These are phyloP conservation scores for Bos taurus DNA, from an alignment of 2,113 vertebrate species.

Conservation along the genomic window DNA sequence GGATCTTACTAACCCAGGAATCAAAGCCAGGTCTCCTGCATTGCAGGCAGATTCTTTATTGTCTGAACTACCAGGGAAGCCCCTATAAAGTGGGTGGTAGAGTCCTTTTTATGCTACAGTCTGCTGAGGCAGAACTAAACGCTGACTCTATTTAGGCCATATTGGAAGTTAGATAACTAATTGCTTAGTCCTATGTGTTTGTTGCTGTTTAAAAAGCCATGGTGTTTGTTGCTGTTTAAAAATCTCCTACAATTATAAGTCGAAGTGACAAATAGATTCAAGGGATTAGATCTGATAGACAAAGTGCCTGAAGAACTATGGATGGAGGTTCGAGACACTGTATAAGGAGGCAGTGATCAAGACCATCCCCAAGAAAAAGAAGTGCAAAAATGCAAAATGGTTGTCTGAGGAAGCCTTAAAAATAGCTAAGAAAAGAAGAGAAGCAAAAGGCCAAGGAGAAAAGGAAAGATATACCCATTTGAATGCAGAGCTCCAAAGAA, in stretches of 20 bases:
- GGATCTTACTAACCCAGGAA: background rate
- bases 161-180: background rate
- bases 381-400: background rate
- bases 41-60: background rate
- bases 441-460: background rate
- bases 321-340: background rate
- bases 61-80: background rate
- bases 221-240: background rate
- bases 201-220: background rate
- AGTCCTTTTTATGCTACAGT: background rate
- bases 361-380: background rate
- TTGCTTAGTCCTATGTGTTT: background rate
- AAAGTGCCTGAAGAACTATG: background rate
- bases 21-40: background rate
- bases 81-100: background rate
- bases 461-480: background rate
- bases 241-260: background rate
- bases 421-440: background rate
- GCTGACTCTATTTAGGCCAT: background rate
- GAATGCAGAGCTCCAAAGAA: no score
- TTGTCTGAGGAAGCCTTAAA: background rate
- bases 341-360: background rate
- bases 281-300: background rate
- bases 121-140: background rate
- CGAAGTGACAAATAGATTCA: background rate